Evolutionary conservation across 2,797 vertebrate genomes (phyloP), one percentile per base, ranked within the genome.

Genomic region (Sylvia borin): DNA sequence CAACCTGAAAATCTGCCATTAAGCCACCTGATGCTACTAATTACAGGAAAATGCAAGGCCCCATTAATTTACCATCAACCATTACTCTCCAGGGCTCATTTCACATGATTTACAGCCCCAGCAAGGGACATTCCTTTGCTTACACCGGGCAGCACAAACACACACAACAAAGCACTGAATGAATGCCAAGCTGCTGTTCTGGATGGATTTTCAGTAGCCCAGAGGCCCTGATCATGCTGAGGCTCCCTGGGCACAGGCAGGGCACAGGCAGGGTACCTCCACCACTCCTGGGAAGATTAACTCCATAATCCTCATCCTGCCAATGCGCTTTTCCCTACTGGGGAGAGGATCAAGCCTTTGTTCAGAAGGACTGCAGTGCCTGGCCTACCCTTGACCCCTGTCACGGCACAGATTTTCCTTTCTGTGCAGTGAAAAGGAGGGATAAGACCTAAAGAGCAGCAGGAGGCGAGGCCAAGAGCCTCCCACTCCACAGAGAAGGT

Each of bases 251-350:
- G 65, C 77, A 82, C 58, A 43, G 80, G 58, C 88, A 80, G 62
- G 57, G 53, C 57, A 50, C 43, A 76, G 66, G 60, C 60, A 65
- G 25, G 72, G 48, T 25, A 79, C 12, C 78, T 24, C 51, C 1
- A 11, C 34, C 68, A 31, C 38, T 2, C 20, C 38, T 36, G 26
- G 50, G 72, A 58, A 34, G 84, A 90, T 94, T 53, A 94, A 88
- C 36, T 93, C 62, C 55, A 17, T 82, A 67, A 96, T 90, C 87
- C 85, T 81, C 88, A 18, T 24, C 53, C 78, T 73, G 62, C 40
- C 66, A 13, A 1, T 2, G 18, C 1, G 55, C 90, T 53, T 36
- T 83, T 19, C 93, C 48, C 53, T 2, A 1, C 78, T 25, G 29
- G 6, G 1, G 61, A 84, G 88, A 75, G 81, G 91, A 92, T 93